Percentiles rank a stretch among this genome's conserved stretches.
These are phyloP conservation scores for Spodoptera frugiperda DNA, from an alignment of 1,140 invertebrate species.

Conservation along the genomic window DNA sequence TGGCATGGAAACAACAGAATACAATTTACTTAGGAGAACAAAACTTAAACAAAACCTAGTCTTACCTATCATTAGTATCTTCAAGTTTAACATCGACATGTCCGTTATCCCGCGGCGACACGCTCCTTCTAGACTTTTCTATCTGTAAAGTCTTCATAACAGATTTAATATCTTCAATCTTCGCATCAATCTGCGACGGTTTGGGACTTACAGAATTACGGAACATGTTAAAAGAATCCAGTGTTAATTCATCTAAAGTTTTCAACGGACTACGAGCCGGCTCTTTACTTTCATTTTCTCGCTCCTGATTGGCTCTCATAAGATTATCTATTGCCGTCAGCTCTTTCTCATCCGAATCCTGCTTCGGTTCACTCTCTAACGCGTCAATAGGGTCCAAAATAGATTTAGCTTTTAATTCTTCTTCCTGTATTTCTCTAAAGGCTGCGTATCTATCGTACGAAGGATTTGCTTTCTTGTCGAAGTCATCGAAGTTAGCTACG, in stretches of 20 bases:
- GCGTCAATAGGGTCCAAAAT: constrained; percentile 76
- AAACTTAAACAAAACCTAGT: neutral
- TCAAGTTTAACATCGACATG: constrained; percentile 73
- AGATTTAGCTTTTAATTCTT: constrained; percentile 88
- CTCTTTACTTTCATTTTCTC: constrained; percentile 66
- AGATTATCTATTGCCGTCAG: constrained; percentile 68
- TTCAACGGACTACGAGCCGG: constrained; percentile 72
- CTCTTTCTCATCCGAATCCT: constrained; percentile 82
- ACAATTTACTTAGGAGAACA: too few relatives aligned
- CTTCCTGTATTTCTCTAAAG: constrained; percentile 92
- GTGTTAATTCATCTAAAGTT: constrained; percentile 77
- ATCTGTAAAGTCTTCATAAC: constrained; percentile 84
- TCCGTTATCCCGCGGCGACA: constrained; percentile 77
- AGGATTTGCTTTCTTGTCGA: constrained; percentile 82
- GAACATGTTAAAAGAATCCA: constrained; percentile 84
- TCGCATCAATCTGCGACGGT: constrained; percentile 76
- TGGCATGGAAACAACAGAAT: too few relatives aligned
- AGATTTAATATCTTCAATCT: constrained; percentile 84
- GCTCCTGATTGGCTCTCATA: constrained; percentile 65
- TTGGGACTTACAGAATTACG: constrained; percentile 79
- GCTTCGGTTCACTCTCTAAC: constrained; percentile 70
- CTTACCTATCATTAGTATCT: constrained; percentile 86
- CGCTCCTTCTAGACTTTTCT: constrained; percentile 75
- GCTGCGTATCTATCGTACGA: constrained; percentile 92
- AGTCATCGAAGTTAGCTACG: constrained; percentile 89